These are phyloP conservation scores for Globia sparganii DNA, from an alignment of 2,888 invertebrate species.

Conservation along the genomic window DNA sequence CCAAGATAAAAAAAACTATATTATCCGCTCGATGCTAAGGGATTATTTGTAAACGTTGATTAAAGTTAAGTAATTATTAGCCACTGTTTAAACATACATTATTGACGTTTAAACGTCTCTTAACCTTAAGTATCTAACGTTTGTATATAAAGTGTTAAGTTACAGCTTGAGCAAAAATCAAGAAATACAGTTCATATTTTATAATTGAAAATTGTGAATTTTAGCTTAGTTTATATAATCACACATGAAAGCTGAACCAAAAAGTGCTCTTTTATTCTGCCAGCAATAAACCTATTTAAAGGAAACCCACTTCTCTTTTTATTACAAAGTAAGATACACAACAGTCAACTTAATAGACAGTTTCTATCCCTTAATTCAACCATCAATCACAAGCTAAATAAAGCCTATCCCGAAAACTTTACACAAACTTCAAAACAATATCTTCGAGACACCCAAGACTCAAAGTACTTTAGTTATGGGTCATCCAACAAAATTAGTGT, in stretches of 20 bases:
- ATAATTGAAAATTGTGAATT: neutral
- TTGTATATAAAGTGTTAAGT: neutral
- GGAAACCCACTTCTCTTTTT: neutral
- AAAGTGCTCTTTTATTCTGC: neutral
- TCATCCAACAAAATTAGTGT: conserved; percentile 72
- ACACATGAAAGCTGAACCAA: neutral
- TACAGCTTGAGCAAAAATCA: neutral
- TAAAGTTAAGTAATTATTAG: no score
- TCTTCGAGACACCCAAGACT: conserved; percentile 36
- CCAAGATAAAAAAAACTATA: no score
- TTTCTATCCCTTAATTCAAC: conserved; percentile 25
- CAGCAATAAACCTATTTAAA: neutral
- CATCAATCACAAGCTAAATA: conserved; percentile 45
- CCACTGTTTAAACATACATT: no score
- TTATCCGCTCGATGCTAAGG: no score
- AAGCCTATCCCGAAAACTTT: conserved; percentile 25
- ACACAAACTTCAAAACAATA: conserved; percentile 60
- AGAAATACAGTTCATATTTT: neutral
- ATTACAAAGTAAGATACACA: conserved; percentile 4
- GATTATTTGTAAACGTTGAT: no score
- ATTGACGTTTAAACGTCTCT: no score
- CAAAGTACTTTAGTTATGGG: conserved; percentile 46
- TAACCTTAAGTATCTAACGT: no score
- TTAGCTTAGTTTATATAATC: neutral
- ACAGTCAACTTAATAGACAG: conserved; percentile 18